A percentile compares a stretch with the other conserved stretches of the same genome.
phyloP scores from a whole-genome alignment of 2,888 invertebrate genomes.

The Melikaiella ostensackeni region DNA sequence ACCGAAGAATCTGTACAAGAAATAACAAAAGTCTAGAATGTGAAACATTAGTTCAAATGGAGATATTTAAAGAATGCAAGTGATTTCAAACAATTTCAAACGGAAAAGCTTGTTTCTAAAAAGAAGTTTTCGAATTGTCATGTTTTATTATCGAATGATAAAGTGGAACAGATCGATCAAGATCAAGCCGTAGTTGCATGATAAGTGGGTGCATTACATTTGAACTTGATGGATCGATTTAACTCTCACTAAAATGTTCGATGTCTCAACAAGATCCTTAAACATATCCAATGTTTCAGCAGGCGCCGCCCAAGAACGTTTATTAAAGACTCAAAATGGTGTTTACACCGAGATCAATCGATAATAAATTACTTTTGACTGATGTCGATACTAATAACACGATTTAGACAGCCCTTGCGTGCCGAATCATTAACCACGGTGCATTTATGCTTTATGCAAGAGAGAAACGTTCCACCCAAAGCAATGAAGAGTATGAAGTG shows the following conservation, averaged over 20 bases:
- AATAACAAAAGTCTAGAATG: too few species aligned
- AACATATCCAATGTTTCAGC: too few species aligned
- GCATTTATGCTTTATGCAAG: neutral
- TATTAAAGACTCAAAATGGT: neutral
- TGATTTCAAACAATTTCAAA: too few species aligned
- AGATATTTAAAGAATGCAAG: too few species aligned
- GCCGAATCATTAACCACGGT: neutral
- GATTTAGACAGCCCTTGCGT: slow-evolving; percentile 16
- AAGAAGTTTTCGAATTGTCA: too few species aligned
- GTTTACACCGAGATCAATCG: slow-evolving; percentile 38
- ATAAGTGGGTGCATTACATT: slow-evolving; percentile 3
- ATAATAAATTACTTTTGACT: slow-evolving; percentile 27
- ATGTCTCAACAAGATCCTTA: neutral
- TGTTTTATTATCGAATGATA: too few species aligned
- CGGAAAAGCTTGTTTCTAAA: too few species aligned
- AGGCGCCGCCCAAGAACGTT: neutral
- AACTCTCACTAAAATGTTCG: neutral
- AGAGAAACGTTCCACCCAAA: too few species aligned
- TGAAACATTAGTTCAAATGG: too few species aligned
- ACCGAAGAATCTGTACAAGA: neutral
- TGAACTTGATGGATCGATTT: neutral
- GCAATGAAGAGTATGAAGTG: too few species aligned
- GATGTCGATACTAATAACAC: slow-evolving; percentile 13
- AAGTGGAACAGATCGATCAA: neutral
- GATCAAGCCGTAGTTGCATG: neutral